Base-by-base conservation (phyloP, 2,888 invertebrate species). In the Aphodius granarius region DNA sequence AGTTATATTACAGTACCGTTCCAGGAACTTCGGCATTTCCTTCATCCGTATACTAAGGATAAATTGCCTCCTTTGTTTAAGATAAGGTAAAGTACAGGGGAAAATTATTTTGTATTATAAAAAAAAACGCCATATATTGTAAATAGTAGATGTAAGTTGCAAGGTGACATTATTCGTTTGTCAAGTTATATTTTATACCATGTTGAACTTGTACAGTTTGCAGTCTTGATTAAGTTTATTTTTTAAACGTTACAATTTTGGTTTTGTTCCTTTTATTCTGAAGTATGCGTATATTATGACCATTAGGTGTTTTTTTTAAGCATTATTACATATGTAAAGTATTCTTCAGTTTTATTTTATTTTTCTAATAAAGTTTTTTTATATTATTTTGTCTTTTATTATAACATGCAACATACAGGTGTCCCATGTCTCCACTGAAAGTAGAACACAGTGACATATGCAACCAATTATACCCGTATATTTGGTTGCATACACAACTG, bases 41-140 rank as follows among this genome's bases (percentile, higher is more conserved):
- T 76, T 19, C 23, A n/a, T 1, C 74, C 73, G 13, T 75, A 72
- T 18, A 65, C 66, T 21, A 62, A 66, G 18, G 23, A 22, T 13
- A 43, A 43, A 20, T 63, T 73, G n/a, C 72, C 75, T 5, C 66
- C 72, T 4, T 22, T 75, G 17, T 19, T 22, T 22, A 75, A 73
- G 18, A 18, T 66, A 17, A 72, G 75, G 72, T 75, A 75, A 75
- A 63, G 71, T 72, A 74, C 70, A 22, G 23, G 23, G 22, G 20
- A 43, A 63, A 18, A 21, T 17, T 21, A 15, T 63, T 63, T 73
- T 73, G n/a, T n/a, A n/a, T n/a, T n/a, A n/a, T n/a, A n/a, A n/a
- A n/a, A n/a, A n/a, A n/a, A n/a, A n/a, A n/a, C n/a, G n/a, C n/a
- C n/a, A n/a, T 65, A 6, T 4, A 23, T 17, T 63, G 63, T 72